Evolutionary conservation across 1,140 invertebrate species (phyloP).

Genomic region (Orussus abietinus): DNA sequence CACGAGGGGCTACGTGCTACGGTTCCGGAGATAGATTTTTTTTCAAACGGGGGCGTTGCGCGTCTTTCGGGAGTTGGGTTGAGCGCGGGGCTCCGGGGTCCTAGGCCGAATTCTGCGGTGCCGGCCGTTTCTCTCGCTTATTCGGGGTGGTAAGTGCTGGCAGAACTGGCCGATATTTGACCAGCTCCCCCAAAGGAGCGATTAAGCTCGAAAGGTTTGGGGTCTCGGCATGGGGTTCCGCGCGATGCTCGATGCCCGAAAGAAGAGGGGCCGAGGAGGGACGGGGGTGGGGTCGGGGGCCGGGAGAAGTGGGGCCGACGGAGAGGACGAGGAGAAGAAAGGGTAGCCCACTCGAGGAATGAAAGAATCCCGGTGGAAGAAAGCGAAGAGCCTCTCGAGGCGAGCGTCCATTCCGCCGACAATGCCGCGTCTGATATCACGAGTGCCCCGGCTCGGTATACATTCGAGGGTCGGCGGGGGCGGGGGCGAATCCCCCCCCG

Average conservation of each 20-base stretch:
- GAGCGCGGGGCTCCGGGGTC: slow-evolving; percentile 19
- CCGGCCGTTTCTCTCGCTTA: too few species aligned
- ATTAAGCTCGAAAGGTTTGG: slow-evolving; percentile 23
- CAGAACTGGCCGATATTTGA: slow-evolving; percentile 30
- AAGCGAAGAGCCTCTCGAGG: slow-evolving; percentile 23
- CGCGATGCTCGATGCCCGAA: too few species aligned
- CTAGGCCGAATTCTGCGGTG: too few species aligned
- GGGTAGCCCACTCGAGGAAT: slow-evolving; percentile 19
- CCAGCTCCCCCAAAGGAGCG: slow-evolving; percentile 21
- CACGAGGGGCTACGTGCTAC: too few species aligned
- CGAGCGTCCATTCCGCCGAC: slow-evolving; percentile 19
- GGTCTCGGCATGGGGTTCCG: too few species aligned
- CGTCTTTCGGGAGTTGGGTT: slow-evolving; percentile 17
- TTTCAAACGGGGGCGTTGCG: too few species aligned
- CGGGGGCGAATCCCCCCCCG: slow-evolving; percentile 15
- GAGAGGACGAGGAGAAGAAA: slow-evolving; percentile 17
- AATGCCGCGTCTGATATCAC: slow-evolving; percentile 16
- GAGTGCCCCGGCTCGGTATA: slow-evolving; percentile 13
- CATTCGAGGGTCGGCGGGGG: slow-evolving; percentile 15
- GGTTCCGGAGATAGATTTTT: too few species aligned
- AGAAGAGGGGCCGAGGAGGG: slow-evolving; percentile 12
- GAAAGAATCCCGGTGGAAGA: slow-evolving; percentile 18
- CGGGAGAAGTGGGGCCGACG: slow-evolving; percentile 12
- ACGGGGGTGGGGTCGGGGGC: slow-evolving; percentile 14
- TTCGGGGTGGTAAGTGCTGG: too few species aligned